phyloP scores from a whole-genome alignment of 2,113 vertebrate species.

The Leucoraja erinaceus region DNA sequence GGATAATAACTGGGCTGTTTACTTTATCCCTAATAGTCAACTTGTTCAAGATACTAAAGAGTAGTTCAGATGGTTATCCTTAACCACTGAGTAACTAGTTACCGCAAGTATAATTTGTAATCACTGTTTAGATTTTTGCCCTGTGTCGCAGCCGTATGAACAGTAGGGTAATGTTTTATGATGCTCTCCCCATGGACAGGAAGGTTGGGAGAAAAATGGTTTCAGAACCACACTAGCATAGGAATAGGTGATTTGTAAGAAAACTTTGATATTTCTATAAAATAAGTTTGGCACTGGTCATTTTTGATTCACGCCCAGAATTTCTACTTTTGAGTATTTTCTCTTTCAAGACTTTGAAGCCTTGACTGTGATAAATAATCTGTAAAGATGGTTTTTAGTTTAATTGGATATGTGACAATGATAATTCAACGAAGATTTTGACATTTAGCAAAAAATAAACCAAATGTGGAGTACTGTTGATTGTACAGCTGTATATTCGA shows the following conservation, averaged over 20 bases:
- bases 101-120: not conserved
- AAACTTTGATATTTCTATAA: not conserved
- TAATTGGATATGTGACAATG: not conserved
- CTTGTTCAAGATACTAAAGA: not conserved
- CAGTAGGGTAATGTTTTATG: no score
- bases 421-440: not conserved
- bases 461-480: not conserved
- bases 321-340: not conserved
- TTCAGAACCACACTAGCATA: no score
- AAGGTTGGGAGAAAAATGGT: not conserved
- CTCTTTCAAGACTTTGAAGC: not conserved
- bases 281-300: not conserved
- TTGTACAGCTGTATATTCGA: not conserved
- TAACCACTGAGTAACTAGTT: not conserved
- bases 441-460: conserved; percentile 9
- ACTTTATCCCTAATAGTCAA: not conserved
- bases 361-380: not conserved
- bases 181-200: not conserved
- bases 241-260: not conserved
- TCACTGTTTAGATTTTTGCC: not conserved
- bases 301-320: not conserved
- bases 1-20: not conserved
- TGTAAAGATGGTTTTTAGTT: not conserved
- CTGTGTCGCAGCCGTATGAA: not conserved
- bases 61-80: not conserved